Conservation (phyloP, 1,140 invertebrate genomes). For the Bathynomus jamesi region DNA sequence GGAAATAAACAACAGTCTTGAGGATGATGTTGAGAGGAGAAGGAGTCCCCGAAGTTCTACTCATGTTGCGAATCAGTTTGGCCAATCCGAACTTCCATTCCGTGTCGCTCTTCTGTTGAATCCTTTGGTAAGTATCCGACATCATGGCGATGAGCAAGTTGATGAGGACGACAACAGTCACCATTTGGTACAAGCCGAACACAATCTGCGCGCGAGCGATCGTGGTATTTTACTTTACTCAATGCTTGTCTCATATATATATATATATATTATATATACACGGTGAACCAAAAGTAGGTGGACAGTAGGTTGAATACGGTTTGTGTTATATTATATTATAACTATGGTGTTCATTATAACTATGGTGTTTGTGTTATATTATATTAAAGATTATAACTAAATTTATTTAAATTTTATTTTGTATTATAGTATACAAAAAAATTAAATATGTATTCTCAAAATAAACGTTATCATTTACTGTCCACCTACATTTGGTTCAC, state of each 20-base stretch:
- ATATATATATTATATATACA: too few relatives aligned
- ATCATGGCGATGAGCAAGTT: conserved; percentile 99
- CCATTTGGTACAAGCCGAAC: conserved; percentile 94
- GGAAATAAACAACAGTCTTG: conserved; percentile 71
- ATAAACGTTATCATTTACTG: too few relatives aligned
- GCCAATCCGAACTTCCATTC: conserved; percentile 99
- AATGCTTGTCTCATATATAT: background rate
- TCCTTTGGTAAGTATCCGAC: conserved; percentile 98
- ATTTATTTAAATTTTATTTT: too few relatives aligned
- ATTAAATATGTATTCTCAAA: too few relatives aligned
- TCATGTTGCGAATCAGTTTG: conserved; percentile 97
- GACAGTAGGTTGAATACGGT: too few relatives aligned
- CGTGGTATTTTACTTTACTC: background rate
- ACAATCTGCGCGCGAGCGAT: conserved; percentile 46
- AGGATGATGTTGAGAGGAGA: conserved; percentile 93
- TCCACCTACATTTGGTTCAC: too few relatives aligned
- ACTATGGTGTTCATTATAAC: too few relatives aligned
- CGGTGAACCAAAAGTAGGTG: too few relatives aligned
- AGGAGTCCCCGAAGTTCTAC: conserved; percentile 92
- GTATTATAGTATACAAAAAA: too few relatives aligned
- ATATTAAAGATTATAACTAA: too few relatives aligned
- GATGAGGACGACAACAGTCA: conserved; percentile 94
- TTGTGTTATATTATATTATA: too few relatives aligned
- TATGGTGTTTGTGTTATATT: too few relatives aligned
- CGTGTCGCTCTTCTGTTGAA: conserved; percentile 97